Evolutionary conservation across 2,888 invertebrate species (phyloP), one percentile per base, ranked within the genome.

Genomic region (Dysmachus trigonus): DNA sequence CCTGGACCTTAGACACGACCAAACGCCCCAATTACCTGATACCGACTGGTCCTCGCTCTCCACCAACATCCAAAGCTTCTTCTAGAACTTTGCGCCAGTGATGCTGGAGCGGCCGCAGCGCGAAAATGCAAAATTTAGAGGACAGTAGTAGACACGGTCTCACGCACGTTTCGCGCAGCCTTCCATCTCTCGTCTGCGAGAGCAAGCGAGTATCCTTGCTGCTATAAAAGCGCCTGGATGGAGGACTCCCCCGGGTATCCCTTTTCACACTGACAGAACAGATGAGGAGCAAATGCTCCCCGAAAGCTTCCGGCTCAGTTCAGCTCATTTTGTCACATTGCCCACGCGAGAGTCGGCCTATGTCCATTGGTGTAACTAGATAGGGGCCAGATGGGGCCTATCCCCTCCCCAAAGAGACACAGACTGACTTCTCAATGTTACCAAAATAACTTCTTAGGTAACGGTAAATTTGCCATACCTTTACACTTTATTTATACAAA

Each of bases 41-140:
- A 83, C 83, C 41, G 83, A 83, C 83, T 83, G 83, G 83, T 83
- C 83, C 83, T 83, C 4, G 38, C 72, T 72, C 83, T 72, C 72
- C n/a, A n/a, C 27, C 73, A 73, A 31, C 73, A 71, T 83, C 83
- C 18, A 82, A 83, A 83, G 83, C 83, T 83, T 83, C 83, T 15
- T 53, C 18, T 27, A 41, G 83, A 72, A 83, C 83, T 83, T 83
- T 81, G 38, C 83, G 38, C 83, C 13, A 38, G 33, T 53, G 83
- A 83, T 83, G 83, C 83, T 83, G 83, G 83, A 30, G n/a, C 38
- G 76, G 3, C 22, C 31, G 35, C 83, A 38, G 83, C 83, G n/a
- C 72, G 83, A 72, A 71, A 83, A 41, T 62, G 30, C 33, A 82
- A 15, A n/a, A 38, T 7, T 41, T 7, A 5, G 27, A 53, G 47